Evolutionary conservation across 2,888 invertebrate species (phyloP), one percentile per base, ranked within the genome.

Genomic region (Drepana falcataria): DNA sequence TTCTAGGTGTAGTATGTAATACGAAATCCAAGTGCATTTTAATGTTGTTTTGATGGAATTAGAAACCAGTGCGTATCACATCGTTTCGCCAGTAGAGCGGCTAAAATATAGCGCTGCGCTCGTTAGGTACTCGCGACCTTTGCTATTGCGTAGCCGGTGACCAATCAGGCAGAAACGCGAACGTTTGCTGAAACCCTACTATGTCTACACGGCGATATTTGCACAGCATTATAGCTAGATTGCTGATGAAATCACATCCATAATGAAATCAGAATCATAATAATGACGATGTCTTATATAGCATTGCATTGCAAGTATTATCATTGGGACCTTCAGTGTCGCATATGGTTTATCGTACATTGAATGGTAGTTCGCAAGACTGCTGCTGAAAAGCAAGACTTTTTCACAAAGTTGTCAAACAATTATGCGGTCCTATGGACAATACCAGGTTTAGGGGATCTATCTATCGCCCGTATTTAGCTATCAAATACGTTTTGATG

Each of bases 131-230:
- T 67, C 59, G 73, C 78, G 81, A 85, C 81, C 83, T 85, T 76
- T 73, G 34, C 53, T 53, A 72, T 86, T 86, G 77, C 74, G 77
- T 75, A 86, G 35, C 40, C 54, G 58, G 57, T 59, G 65, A 66
- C 68, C 79, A 74, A 77, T 84, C 83, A 78, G 71, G 82, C 82
- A 81, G 78, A 85, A 85, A 81, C 66, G 61, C 59, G 66, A 67
- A 71, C 63, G 66, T 77, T 80, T 75, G 74, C 78, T 73, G 77
- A 79, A 68, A 73, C 67, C 66, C 58, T 54, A 48, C 48, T 48
- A 54, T 47, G 47, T 48, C 55, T 49, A 54, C 48, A 69, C 55
- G 59, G 54, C 60, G 53, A 56, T 58, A 53, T 56, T 44, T 44
- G 44, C 44, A 55, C 52, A 53, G 52, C 53, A 59, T 54, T 53